phyloP scores from a whole-genome alignment of 2,113 vertebrate genomes.

The Pituophis catenifer region DNA sequence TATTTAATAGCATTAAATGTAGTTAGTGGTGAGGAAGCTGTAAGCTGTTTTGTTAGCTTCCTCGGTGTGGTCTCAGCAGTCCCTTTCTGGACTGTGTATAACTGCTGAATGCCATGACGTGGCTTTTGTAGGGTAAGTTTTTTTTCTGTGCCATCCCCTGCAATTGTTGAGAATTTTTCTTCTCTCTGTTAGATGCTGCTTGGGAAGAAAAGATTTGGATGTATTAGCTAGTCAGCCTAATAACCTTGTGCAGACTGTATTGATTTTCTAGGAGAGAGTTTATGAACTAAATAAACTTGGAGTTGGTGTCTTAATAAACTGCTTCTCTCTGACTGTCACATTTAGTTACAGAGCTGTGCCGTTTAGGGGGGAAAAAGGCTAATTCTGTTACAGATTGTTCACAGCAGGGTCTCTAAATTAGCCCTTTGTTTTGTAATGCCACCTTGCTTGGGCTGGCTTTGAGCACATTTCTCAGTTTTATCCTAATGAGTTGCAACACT shows the following conservation, averaged over 20 bases:
- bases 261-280: conserved; percentile 86
- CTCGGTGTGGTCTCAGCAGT: neutral
- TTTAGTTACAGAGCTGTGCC: conserved; percentile 79
- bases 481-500: conserved; percentile 99
- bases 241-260: conserved; percentile 84
- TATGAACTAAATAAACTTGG: conserved; percentile 90
- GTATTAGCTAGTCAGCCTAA: conserved; percentile 86
- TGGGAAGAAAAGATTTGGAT: conserved; percentile 77
- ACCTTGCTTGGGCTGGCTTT: conserved; percentile 84
- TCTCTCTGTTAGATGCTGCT: conserved; percentile 58
- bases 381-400: conserved; percentile 88
- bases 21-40: conserved; percentile 26
- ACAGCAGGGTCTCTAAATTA: conserved; percentile 87
- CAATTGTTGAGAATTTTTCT: conserved; percentile 36
- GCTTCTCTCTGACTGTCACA: conserved; percentile 84
- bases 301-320: conserved; percentile 88
- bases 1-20: conserved; percentile 17
- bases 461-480: conserved; percentile 96
- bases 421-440: conserved; percentile 84
- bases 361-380: conserved; percentile 79
- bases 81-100: conserved; percentile 2
- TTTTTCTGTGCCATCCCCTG: conserved; percentile 39
- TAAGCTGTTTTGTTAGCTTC: conserved; percentile 17
- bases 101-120: conserved; percentile 22
- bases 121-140: conserved; percentile 34